Evolutionary conservation across 2,888 invertebrate species (phyloP), one percentile per base, ranked within the genome.

Genomic region (Stenurella melanura): DNA sequence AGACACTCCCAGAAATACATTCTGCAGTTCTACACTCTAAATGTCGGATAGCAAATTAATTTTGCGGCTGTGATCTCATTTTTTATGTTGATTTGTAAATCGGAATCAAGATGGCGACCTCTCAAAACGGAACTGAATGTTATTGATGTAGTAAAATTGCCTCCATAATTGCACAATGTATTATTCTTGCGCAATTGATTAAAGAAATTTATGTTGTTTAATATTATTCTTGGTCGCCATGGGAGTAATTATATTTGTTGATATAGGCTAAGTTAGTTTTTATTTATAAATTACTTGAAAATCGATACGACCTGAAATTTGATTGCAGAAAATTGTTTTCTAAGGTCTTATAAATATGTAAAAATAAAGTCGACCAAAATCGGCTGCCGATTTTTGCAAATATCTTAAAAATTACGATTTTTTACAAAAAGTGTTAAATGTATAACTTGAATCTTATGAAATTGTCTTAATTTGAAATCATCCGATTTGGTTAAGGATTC

Each of bases 1-100:
- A 60, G 70, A 58, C 70, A 58, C 70, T 70, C 70, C 70, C 58
- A 70, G 17, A 70, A 57, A 38, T 30, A 38, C n/a, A 50, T n/a
- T 42, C 21, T 68, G n/a, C 42, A 56, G 18, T 1, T 10, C 26
- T n/a, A 11, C 58, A 70, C 70, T 19, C 26, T 54, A 56, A 19
- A 54, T 54, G 26, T 15, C 19, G 70, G 17, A 70, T 58, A 70
- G 42, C 38, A 70, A 70, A 70, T 70, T 70, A 57, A 70, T 58
- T 58, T 68, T 68, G 26, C 42, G 26, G 58, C 26, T 58, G 57
- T 58, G 58, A 21, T 70, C 70, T 58, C 58, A 70, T 70, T 70
- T 70, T 70, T 70, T 30, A 38, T 19, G 12, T 12, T 34, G 58
- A 60, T 38, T 26, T 70, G 50, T 70, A 34, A 57, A 50, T 58